phyloP scores from a whole-genome alignment of 2,797 vertebrate genomes.

The Euthynnus affinis region DNA sequence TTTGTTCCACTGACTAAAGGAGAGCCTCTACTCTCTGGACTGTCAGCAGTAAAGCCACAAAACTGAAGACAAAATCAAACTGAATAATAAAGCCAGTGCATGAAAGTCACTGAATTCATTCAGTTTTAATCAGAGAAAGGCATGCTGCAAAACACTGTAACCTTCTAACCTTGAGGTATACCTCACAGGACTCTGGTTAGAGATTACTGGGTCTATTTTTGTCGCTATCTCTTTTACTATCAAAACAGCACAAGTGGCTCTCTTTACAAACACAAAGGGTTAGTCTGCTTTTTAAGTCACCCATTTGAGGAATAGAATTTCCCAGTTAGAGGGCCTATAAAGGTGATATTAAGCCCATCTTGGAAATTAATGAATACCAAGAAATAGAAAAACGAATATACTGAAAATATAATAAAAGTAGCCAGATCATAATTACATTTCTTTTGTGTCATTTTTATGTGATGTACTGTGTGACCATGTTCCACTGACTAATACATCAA shows the following conservation, averaged over 20 bases:
- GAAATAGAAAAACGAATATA: no score
- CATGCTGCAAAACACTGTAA: not conserved
- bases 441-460: no score
- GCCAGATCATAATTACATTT: no score
- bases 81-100: not conserved
- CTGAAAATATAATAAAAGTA: no score
- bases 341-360: no score
- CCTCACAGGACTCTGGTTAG: slow-evolving; percentile 25
- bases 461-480: no score
- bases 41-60: not conserved
- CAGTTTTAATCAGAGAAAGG: not conserved
- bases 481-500: no score
- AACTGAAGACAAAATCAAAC: not conserved
- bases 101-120: no score
- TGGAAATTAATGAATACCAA: no score
- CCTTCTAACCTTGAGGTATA: slow-evolving; percentile 36
- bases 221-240: slow-evolving; percentile 31
- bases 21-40: not conserved
- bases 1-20: not conserved
- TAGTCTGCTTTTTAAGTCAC: not conserved
- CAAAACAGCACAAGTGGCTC: slow-evolving; percentile 29
- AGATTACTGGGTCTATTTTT: slow-evolving; percentile 62
- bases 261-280: not conserved
- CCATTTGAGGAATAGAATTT: not conserved
- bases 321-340: no score